Evolutionary conservation across 2,797 vertebrate genomes (phyloP), one percentile per base, ranked within the genome.

Genomic region (Staurois parvus): DNA sequence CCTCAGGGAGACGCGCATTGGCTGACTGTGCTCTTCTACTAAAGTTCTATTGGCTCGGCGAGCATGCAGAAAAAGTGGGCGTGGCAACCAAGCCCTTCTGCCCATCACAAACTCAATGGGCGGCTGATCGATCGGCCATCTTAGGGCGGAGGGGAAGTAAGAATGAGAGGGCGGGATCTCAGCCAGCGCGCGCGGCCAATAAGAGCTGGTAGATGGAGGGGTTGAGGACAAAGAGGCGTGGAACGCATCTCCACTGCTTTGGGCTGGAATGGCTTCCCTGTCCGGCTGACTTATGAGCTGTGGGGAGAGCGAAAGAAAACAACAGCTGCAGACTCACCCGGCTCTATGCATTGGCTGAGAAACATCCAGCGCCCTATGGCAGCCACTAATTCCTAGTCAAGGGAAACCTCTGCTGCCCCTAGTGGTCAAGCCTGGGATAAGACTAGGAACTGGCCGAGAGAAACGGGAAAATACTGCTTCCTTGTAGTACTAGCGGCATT

Each of bases 91-190:
- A 74, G 21, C 81, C 85, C 73, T 73, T 76, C 21, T 56, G 69
- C 67, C 45, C 75, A 67, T 68, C 76, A 87, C 32, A 74, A 70
- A 34, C 62, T 75, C 81, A 83, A 79, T 84, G 34, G 42, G 81
- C 74, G 74, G 81, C 68, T 67, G 62, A 79, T 56, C 76, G 69
- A 68, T 59, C 85, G 70, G 85, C 85, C 85, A 87, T 87, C 9
- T 87, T 87, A 79, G 76, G 81, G 81, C 81, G 85, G 81, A 68
- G 76, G 56, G 69, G 74, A 52, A 74, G 68, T 34, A 74, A 21
- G 40, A 59, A n/a, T 1, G 26, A 40, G 6, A 19, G 62, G 85
- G 85, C 24, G 81, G 34, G 69, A 62, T 15, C 13, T 59, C 3
- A 7, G 10, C 3, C 4, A 17, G 0, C 37, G 2, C n/a, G n/a